These are phyloP conservation scores for Asbolus verrucosus DNA, from an alignment of 1,140 invertebrate genomes.

Conservation along the genomic window DNA sequence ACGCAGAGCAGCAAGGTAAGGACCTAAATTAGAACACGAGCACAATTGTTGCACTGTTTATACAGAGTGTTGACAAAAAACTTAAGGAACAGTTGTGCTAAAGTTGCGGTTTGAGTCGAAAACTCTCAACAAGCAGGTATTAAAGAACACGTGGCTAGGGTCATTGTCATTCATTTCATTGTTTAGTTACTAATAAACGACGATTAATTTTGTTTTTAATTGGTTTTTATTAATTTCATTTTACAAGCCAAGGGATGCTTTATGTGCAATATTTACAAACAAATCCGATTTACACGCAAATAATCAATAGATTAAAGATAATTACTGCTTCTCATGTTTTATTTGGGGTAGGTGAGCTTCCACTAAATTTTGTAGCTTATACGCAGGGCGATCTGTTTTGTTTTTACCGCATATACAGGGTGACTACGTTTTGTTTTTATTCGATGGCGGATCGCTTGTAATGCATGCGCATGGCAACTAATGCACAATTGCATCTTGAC, in stretches of 20 bases:
- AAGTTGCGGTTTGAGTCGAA: constrained; percentile 10
- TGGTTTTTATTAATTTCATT: constrained; percentile 43
- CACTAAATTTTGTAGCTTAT: constrained; percentile 23
- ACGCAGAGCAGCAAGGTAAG: constrained; percentile 62
- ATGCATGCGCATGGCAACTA: constrained; percentile 44
- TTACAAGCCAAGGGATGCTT: constrained; percentile 60
- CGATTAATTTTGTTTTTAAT: no score
- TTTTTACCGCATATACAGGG: no score
- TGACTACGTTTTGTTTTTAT: constrained; percentile 8
- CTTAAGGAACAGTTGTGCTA: constrained; percentile 20
- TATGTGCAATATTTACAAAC: constrained; percentile 50
- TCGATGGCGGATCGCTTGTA: constrained; percentile 17
- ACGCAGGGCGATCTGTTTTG: constrained; percentile 6
- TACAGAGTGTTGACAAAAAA: background rate
- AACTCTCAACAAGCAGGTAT: constrained; percentile 45
- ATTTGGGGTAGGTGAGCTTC: constrained; percentile 21
- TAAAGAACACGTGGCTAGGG: constrained; percentile 13
- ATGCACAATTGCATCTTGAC: constrained; percentile 35
- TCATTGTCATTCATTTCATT: constrained; percentile 39
- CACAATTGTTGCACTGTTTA: constrained; percentile 25
- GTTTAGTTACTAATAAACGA: constrained; percentile 33
- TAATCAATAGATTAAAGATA: background rate
- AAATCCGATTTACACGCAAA: constrained; percentile 5
- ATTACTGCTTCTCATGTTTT: background rate
- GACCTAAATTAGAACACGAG: background rate